Evolutionary conservation across 1,140 invertebrate genomes (phyloP).

Genomic region (Drosophila hydei): DNA sequence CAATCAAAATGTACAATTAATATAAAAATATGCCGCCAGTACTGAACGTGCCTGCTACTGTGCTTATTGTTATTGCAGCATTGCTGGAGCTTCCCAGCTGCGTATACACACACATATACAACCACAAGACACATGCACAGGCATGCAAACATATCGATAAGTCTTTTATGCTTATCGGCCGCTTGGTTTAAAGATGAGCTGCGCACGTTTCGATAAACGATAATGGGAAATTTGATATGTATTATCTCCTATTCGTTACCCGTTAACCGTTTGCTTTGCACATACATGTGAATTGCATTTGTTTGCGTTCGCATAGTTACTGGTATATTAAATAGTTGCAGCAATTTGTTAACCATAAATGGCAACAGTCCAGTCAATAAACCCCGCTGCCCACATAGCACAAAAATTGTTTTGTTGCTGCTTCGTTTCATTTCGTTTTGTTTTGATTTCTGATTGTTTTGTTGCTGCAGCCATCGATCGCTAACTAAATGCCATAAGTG

Average conservation of each 20-base stretch:
- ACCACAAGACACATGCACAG: neutral
- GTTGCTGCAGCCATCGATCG: conserved; percentile 55
- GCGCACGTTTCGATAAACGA: conserved; percentile 15
- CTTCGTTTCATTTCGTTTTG: conserved; percentile 47
- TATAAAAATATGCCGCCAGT: neutral
- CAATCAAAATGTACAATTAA: conserved; percentile 39
- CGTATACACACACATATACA: neutral
- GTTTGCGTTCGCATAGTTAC: conserved; percentile 21
- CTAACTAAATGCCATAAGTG: conserved; percentile 65
- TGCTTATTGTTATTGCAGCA: conserved; percentile 15
- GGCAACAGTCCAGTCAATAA: conserved; percentile 68
- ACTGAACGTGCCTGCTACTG: neutral
- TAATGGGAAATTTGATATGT: conserved; percentile 14
- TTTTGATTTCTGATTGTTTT: conserved; percentile 7
- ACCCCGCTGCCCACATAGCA: conserved; percentile 64
- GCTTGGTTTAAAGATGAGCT: conserved; percentile 22
- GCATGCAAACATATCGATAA: conserved; percentile 19
- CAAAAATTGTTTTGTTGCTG: conserved; percentile 30
- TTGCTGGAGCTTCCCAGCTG: conserved; percentile 34
- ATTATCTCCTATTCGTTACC: too few relatives aligned
- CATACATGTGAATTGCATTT: neutral
- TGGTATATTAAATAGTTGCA: conserved; percentile 54
- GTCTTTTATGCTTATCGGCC: neutral
- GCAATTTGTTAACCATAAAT: conserved; percentile 70
- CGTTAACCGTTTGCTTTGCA: conserved; percentile 4